Evolutionary conservation across 2,888 invertebrate genomes (phyloP).

Genomic region (Trileptium ribeirensis): DNA sequence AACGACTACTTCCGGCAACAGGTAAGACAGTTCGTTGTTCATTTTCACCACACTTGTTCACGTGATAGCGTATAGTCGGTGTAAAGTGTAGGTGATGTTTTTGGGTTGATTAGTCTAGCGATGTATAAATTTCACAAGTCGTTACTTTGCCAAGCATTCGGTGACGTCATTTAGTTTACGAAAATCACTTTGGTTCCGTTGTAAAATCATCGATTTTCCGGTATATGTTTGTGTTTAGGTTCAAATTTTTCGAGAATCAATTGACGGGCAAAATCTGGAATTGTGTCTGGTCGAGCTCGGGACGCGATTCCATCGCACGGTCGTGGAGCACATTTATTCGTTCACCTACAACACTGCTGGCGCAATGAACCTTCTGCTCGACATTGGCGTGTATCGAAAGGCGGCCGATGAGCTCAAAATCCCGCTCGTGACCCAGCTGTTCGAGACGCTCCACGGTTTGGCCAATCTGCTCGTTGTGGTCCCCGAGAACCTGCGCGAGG

Average conservation of each 20-base stretch:
- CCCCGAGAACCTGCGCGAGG: conserved; percentile 89
- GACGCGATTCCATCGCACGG: conserved; percentile 78
- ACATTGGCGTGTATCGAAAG: conserved; percentile 90
- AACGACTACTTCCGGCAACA: conserved; percentile 68
- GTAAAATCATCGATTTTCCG: conserved; percentile 48
- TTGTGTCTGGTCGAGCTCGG: conserved; percentile 81
- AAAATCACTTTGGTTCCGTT: no score
- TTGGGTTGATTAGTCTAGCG: no score
- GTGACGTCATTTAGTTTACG: no score
- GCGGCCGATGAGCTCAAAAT: conserved; percentile 64
- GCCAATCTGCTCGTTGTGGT: conserved; percentile 89
- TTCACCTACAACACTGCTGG: conserved; percentile 92
- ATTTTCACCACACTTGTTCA: no score
- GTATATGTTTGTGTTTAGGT: conserved; percentile 59
- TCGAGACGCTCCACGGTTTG: conserved; percentile 87
- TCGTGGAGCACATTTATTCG: conserved; percentile 86
- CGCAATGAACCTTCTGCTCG: conserved; percentile 94
- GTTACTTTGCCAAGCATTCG: no score
- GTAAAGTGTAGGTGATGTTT: no score
- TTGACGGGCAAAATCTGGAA: conserved; percentile 86
- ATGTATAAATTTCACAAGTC: no score
- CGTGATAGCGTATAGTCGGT: no score
- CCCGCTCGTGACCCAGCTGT: conserved; percentile 72
- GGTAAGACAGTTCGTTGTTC: no score
- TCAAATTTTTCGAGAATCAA: conserved; percentile 67